Base-by-base conservation (phyloP, 1,140 invertebrate genomes). In the Marisa cornuarietis region DNA sequence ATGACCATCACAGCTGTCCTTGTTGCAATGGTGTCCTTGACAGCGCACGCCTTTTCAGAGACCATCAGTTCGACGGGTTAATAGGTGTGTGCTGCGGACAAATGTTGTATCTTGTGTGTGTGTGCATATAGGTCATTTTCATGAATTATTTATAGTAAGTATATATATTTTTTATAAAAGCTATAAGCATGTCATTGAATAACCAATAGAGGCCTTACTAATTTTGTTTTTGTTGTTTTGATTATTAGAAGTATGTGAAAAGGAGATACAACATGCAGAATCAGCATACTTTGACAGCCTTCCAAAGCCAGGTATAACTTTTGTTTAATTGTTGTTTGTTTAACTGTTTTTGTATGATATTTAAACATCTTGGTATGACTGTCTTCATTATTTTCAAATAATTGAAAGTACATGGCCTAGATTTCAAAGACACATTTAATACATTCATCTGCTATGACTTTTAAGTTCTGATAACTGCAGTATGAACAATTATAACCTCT, bases 51-150 rank as follows among this genome's bases (percentile, higher is more conserved):
- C 81, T 89, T 9, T 69, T 87, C 22, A 87, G 82, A 66, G 87
- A 89, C 76, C 85, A 86, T 65, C 88, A 89, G 82, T 90, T 85
- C 86, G 87, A 89, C 58, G 81, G 83, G 65, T 81, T 90, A 18
- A 83, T 90, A 71, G 84, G 88, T 89, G 81, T 78, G 81, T 81
- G 13, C 24, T 74, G 1, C 22, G 20, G 6, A 26, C 4, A 68
- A 18, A 16, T 2, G n/a, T 68, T 11, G 22, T 22, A 11, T 13
- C 1, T 68, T 68, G 9, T 68, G 0, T 24, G n/a, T 68, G n/a
- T 68, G n/a, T n/a, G n/a, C n/a, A n/a, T n/a, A 26, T 7, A 68
- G 0, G 2, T 65, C 18, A 65, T 22, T 65, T 65, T 58, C 54
- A 58, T 58, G 54, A 11, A 11, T 58, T 58, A 58, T 11, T 58